Conservation (phyloP, 2,797 vertebrate genomes). For the Gila robusta region DNA sequence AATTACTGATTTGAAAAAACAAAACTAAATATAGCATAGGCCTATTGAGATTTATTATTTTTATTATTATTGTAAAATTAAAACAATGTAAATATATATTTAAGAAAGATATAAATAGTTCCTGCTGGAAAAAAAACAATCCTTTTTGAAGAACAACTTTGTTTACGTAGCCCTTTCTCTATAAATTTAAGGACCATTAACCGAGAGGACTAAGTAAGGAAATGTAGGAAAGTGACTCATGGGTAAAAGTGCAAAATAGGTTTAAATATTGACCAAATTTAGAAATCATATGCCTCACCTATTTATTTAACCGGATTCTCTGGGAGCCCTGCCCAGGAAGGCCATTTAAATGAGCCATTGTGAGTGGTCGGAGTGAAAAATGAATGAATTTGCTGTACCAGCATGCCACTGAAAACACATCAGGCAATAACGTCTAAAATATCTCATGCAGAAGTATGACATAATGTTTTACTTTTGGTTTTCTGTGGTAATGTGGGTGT, state of each 20-base stretch:
- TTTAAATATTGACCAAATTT: conserved; percentile 54
- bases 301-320: conserved; percentile 57
- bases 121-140: background rate
- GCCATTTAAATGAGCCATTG: conserved; percentile 64
- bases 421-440: conserved; percentile 69
- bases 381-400: conserved; percentile 72
- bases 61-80: background rate
- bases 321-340: conserved; percentile 51
- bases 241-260: conserved; percentile 43
- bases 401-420: conserved; percentile 64
- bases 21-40: background rate
- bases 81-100: no score
- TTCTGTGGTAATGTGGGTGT: conserved; percentile 66
- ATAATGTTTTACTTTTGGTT: conserved; percentile 71
- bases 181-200: conserved; percentile 7
- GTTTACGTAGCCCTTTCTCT: background rate
- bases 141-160: conserved; percentile 28
- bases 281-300: conserved; percentile 47
- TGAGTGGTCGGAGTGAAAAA: conserved; percentile 48
- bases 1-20: background rate
- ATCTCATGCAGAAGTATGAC: conserved; percentile 71
- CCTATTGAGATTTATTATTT: background rate
- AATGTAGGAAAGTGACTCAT: conserved; percentile 49
- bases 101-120: background rate
- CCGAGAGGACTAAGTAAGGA: conserved; percentile 1